These are phyloP conservation scores for Acrocyrtus sp. DNA, from an alignment of 2,888 invertebrate species.

Conservation along the genomic window DNA sequence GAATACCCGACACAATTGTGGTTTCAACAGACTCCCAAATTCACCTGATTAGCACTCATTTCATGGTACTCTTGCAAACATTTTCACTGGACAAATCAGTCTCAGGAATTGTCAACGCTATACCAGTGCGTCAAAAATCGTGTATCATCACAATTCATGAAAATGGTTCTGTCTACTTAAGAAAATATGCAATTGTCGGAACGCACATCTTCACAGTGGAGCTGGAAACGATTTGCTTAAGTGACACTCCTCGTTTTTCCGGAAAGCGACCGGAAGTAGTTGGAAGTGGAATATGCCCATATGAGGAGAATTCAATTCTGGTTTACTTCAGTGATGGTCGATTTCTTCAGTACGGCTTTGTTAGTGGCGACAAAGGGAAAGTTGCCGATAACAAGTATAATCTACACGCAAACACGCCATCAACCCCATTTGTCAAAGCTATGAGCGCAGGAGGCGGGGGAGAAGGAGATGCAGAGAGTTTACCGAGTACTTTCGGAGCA, in stretches of 20 bases:
- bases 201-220: slow-evolving; percentile 49
- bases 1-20: slow-evolving; percentile 57
- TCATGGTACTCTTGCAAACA: slow-evolving; percentile 52
- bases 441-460: background rate
- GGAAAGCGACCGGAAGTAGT: slow-evolving; percentile 61
- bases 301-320: slow-evolving; percentile 53
- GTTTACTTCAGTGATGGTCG: slow-evolving; percentile 61
- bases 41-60: slow-evolving; percentile 59
- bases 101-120: slow-evolving; percentile 49
- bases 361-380: slow-evolving; percentile 30
- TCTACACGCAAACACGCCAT: slow-evolving; percentile 51
- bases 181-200: slow-evolving; percentile 59
- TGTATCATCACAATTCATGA: slow-evolving; percentile 59
- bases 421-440: slow-evolving; percentile 48
- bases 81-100: slow-evolving; percentile 44
- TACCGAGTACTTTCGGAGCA: background rate
- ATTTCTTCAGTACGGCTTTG: slow-evolving; percentile 55
- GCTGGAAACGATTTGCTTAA: slow-evolving; percentile 55
- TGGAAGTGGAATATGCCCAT: slow-evolving; percentile 51
- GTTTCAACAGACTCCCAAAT: slow-evolving; percentile 54
- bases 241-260: slow-evolving; percentile 58
- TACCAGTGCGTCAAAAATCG: slow-evolving; percentile 51
- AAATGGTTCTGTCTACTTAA: slow-evolving; percentile 56
- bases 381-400: slow-evolving; percentile 23
- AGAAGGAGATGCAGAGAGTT: background rate